These are phyloP conservation scores for Rostratula benghalensis DNA, from an alignment of 2,113 vertebrate species.

Conservation along the genomic window DNA sequence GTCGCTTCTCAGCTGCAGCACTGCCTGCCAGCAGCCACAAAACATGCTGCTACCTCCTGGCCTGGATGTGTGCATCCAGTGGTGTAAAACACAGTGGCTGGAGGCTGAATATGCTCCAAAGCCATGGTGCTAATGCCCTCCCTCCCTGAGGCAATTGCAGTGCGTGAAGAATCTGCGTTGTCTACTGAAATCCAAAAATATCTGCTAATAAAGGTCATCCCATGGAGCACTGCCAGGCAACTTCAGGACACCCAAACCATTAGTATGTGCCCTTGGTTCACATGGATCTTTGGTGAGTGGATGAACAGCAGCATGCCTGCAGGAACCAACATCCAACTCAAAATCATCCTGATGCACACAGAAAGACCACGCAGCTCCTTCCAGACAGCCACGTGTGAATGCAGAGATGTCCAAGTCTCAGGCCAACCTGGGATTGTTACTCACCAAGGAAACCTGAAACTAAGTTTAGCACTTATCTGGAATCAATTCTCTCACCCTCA, in stretches of 20 bases:
- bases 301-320: background rate
- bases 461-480: constrained; percentile 36
- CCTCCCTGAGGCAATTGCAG: background rate
- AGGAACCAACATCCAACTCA: background rate
- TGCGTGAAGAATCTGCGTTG: background rate
- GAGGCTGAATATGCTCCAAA: background rate
- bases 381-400: background rate
- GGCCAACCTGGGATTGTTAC: background rate
- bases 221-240: background rate
- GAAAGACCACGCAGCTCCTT: background rate
- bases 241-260: background rate
- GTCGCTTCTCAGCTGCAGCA: background rate
- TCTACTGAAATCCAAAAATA: background rate
- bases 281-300: background rate
- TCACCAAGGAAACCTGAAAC: constrained; percentile 9
- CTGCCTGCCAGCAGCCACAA: background rate
- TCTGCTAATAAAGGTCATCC: background rate
- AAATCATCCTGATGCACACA: background rate
- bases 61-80: background rate
- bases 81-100: background rate
- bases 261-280: background rate
- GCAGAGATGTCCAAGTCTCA: background rate
- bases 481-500: constrained; percentile 10
- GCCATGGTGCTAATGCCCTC: rapidly evolving
- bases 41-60: background rate